Percentiles rank a stretch among this genome's conserved stretches.
Evolutionary conservation across 2,797 vertebrate genomes (phyloP).

Genomic region (Spea hammondii): DNA sequence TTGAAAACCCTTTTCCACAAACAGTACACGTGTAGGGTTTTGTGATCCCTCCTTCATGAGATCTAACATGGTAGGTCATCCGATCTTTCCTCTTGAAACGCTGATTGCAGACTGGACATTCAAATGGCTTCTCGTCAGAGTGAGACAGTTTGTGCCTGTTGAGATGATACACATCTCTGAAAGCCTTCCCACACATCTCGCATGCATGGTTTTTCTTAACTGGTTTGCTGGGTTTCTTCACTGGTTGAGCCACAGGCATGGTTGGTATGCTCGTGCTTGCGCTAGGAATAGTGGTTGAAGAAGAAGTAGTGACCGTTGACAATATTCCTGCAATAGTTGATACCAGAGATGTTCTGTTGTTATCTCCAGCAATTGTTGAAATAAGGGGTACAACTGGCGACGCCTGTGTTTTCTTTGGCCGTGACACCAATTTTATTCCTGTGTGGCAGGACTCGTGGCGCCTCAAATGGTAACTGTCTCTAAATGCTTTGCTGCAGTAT

Average conservation of each 20-base stretch:
- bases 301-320: conserved; percentile 90
- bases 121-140: conserved; percentile 95
- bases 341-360: conserved; percentile 85
- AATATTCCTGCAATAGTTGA: conserved; percentile 91
- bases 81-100: conserved; percentile 98
- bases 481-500: conserved; percentile 97
- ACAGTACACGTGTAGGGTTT: conserved; percentile 97
- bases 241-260: conserved; percentile 74
- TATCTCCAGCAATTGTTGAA: conserved; percentile 87
- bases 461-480: conserved; percentile 96
- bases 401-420: conserved; percentile 88
- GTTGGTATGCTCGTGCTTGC: conserved; percentile 71
- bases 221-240: conserved; percentile 91
- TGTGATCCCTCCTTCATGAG: conserved; percentile 93
- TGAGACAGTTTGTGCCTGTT: conserved; percentile 97
- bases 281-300: conserved; percentile 80
- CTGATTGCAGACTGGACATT: conserved; percentile 97
- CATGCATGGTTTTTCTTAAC: conserved; percentile 97
- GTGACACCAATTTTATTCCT: conserved; percentile 94
- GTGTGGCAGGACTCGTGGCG: conserved; percentile 96
- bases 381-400: conserved; percentile 92
- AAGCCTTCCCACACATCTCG: conserved; percentile 97
- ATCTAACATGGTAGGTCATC: conserved; percentile 97
- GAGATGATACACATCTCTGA: conserved; percentile 95
- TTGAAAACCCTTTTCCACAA: conserved; percentile 97